phyloP scores from a whole-genome alignment of 2,888 invertebrate genomes.

The Rhaphigaster nebulosa region DNA sequence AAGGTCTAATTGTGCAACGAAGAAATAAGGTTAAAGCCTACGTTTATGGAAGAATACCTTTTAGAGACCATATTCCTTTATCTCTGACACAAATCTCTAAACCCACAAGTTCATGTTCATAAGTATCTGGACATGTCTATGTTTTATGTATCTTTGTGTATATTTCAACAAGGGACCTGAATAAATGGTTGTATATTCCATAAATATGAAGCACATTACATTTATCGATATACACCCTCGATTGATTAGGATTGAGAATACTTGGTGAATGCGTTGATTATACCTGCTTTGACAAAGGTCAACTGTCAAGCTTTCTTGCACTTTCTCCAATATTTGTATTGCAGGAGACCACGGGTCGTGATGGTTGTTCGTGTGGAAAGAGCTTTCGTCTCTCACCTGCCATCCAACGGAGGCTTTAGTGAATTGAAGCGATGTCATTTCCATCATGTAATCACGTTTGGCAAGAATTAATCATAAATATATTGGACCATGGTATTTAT shows the following conservation, averaged over 20 bases:
- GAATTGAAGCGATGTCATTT: not conserved
- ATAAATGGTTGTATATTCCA: not conserved
- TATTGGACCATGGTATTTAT: too few relatives aligned
- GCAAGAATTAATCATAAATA: not conserved
- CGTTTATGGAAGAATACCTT: not conserved
- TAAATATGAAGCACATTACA: not conserved
- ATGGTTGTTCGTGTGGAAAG: not conserved
- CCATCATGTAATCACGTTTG: not conserved
- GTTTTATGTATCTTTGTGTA: not conserved
- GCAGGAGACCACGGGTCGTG: not conserved
- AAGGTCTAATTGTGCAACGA: not conserved
- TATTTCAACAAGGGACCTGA: not conserved
- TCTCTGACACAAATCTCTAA: not conserved
- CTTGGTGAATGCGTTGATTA: not conserved
- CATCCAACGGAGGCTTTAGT: not conserved
- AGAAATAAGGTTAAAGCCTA: not conserved
- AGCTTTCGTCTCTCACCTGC: not conserved
- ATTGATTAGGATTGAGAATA: not conserved
- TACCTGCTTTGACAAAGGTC: not conserved
- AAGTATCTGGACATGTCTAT: not conserved
- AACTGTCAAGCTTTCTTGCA: not conserved
- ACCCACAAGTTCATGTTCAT: not conserved
- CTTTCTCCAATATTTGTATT: slow-evolving; percentile 38
- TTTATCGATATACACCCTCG: not conserved
- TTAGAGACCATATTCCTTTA: not conserved